phyloP scores from a whole-genome alignment of 30 jellyfish, hydroid and myxozoan genomes.

The Pseudorhiza aurosa region DNA sequence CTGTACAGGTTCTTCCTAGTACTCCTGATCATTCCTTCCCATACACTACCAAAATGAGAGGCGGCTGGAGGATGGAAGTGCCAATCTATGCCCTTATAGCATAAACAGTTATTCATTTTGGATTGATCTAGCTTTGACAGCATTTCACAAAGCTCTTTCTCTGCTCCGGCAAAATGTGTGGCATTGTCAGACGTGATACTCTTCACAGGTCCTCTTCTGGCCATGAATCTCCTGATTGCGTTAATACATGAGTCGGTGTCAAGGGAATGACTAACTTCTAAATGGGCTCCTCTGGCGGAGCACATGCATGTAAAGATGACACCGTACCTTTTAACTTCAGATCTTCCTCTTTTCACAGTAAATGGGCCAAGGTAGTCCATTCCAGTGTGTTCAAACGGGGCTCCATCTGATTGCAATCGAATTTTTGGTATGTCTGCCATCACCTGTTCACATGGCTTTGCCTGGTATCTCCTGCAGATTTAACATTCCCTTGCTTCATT shows the following conservation, averaged over 20 bases:
- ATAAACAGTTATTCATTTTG: background rate
- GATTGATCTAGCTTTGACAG: background rate
- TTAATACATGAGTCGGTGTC: too few relatives aligned
- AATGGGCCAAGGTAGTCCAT: constrained; percentile 44
- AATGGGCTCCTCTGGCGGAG: constrained; percentile 43
- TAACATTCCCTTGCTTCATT: constrained; percentile 22
- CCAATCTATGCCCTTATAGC: constrained; percentile 5
- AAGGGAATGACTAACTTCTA: too few relatives aligned
- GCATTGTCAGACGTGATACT: constrained; percentile 43
- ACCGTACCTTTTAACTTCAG: constrained; percentile 48
- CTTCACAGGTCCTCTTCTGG: too few relatives aligned
- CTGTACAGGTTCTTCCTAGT: constrained; percentile 22
- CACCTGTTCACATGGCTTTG: constrained; percentile 11
- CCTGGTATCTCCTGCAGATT: constrained; percentile 24
- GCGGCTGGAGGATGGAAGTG: constrained; percentile 54
- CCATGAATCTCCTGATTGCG: too few relatives aligned
- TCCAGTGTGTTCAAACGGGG: constrained; percentile 47
- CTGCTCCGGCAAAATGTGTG: constrained; percentile 42
- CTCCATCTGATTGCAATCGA: constrained; percentile 12
- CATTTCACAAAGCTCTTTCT: background rate
- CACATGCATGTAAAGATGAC: constrained; percentile 56
- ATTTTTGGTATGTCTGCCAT: constrained; percentile 22
- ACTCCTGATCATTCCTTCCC: constrained; percentile 56
- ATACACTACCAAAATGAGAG: constrained; percentile 49
- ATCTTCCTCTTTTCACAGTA: constrained; percentile 18